phyloP scores from a whole-genome alignment of 2,888 invertebrate genomes.

The Tyria jacobaeae region DNA sequence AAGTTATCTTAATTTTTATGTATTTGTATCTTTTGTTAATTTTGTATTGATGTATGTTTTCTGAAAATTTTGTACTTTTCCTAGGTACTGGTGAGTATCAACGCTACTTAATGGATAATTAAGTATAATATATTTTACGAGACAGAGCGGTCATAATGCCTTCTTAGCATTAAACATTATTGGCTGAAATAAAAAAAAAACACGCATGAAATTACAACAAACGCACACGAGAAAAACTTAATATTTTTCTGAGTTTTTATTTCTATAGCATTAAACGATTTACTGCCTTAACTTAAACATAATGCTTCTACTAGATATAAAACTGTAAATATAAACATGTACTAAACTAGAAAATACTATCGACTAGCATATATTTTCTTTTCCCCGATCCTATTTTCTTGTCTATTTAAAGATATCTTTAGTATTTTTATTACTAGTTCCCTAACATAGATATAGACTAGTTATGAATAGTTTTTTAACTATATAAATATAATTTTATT shows the following conservation, averaged over 20 bases:
- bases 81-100: conserved; percentile 53
- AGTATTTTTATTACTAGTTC: neutral
- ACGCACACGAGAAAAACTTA: conserved; percentile 26
- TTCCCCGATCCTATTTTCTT: neutral
- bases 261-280: too few species aligned
- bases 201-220: conserved; percentile 29
- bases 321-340: conserved; percentile 17
- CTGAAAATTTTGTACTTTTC: conserved; percentile 43
- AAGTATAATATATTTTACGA: conserved; percentile 37
- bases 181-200: conserved; percentile 23
- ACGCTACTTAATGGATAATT: conserved; percentile 34
- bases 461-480: neutral
- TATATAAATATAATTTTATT: too few species aligned
- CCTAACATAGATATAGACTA: neutral
- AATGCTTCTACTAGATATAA: conserved; percentile 11
- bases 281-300: neutral
- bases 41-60: conserved; percentile 6
- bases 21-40: too few species aligned
- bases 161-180: conserved; percentile 32
- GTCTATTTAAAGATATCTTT: neutral
- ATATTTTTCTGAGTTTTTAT: neutral
- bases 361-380: neutral
- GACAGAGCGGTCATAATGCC: conserved; percentile 19
- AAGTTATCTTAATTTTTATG: too few species aligned
- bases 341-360: too few species aligned